These are phyloP conservation scores for Phortica okadai DNA, from an alignment of 2,888 invertebrate species.

Conservation along the genomic window DNA sequence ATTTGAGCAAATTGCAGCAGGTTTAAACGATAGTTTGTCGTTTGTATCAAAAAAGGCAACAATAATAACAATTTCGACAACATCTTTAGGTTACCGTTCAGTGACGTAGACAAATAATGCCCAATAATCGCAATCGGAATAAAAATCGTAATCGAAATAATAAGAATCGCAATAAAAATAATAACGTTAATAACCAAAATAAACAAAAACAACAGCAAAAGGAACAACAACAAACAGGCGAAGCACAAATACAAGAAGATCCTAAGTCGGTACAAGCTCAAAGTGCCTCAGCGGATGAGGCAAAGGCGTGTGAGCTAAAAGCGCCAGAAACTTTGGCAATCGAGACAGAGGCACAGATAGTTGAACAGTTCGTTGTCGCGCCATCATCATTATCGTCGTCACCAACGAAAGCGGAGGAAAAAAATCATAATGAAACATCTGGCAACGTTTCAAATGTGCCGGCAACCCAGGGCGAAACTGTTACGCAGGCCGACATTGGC, in stretches of 20 bases:
- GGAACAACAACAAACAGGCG: slow-evolving; percentile 38
- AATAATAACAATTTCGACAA: not conserved
- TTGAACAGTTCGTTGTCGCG: slow-evolving; percentile 4
- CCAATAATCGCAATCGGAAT: slow-evolving; percentile 70
- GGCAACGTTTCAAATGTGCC: slow-evolving; percentile 65
- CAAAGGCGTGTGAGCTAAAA: not conserved
- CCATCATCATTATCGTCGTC: no score
- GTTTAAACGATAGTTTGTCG: not conserved
- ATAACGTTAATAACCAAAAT: slow-evolving; percentile 57
- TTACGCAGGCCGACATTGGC: slow-evolving; percentile 30
- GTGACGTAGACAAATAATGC: slow-evolving; percentile 63
- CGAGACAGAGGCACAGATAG: slow-evolving; percentile 11
- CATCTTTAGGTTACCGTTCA: not conserved
- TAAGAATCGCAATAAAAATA: slow-evolving; percentile 66
- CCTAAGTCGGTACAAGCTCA: slow-evolving; percentile 25
- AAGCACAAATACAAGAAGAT: slow-evolving; percentile 27
- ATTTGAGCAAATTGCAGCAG: slow-evolving; percentile 4
- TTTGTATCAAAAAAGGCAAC: not conserved
- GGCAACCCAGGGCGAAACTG: slow-evolving; percentile 47
- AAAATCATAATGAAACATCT: slow-evolving; percentile 60
- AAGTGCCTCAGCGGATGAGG: slow-evolving; percentile 27
- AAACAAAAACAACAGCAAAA: slow-evolving; percentile 46
- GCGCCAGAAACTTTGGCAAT: slow-evolving; percentile 16
- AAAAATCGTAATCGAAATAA: slow-evolving; percentile 68
- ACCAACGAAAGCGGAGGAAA: not conserved